Percentiles rank a stretch among this genome's conserved stretches.
Conservation (phyloP, 2,797 vertebrate genomes). For the Macrochelys suwanniensis region DNA sequence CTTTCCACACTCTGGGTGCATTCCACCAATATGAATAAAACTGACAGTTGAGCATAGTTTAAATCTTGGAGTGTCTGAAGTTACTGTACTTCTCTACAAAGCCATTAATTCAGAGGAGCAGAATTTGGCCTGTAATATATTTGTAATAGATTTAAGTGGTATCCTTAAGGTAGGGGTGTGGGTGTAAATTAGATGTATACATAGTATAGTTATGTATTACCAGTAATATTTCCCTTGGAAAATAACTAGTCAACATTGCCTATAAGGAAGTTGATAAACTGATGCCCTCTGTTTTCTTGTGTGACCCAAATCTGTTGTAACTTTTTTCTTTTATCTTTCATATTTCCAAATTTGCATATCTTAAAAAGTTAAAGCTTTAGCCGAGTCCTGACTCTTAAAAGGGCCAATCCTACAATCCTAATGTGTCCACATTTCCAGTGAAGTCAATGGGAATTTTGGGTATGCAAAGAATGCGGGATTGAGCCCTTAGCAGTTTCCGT, state of each 20-base stretch:
- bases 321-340: not conserved
- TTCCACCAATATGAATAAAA: not conserved
- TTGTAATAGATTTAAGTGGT: not conserved
- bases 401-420: not conserved
- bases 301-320: not conserved
- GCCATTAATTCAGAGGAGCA: not conserved
- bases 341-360: not conserved
- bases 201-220: not conserved
- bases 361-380: conserved; percentile 38
- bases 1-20: not conserved
- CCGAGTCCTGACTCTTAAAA: conserved; percentile 1
- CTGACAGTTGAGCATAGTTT: not conserved
- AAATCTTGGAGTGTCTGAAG: not conserved
- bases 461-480: not conserved
- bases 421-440: not conserved
- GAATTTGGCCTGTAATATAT: not conserved
- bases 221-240: not conserved
- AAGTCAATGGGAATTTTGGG: not conserved
- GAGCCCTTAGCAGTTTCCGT: not conserved
- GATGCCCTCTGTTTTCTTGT: not conserved
- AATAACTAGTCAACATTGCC: not conserved
- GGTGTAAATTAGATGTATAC: not conserved
- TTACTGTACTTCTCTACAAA: not conserved
- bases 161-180: not conserved
- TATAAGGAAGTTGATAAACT: not conserved